Evolutionary conservation across 2,888 invertebrate species (phyloP).

Genomic region (Macrosiphum euphorbiae): DNA sequence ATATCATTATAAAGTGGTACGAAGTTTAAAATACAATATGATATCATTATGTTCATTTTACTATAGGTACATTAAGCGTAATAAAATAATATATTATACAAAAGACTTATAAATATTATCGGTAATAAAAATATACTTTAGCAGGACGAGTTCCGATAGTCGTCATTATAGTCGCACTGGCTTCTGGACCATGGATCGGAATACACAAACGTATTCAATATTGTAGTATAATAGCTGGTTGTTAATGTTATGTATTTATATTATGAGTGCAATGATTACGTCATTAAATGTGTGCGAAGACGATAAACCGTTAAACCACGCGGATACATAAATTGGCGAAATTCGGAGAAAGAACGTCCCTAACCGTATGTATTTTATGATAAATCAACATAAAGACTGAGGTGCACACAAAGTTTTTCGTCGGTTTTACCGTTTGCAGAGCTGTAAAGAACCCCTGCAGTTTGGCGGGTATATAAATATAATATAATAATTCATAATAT

Average conservation of each 20-base stretch:
- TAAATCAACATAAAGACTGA: conserved; percentile 17
- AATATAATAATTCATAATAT: background rate
- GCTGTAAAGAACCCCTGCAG: background rate
- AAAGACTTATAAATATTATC: background rate
- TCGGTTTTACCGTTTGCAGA: background rate
- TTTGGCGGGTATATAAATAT: background rate
- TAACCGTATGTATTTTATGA: background rate
- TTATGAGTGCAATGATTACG: background rate
- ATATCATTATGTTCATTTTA: background rate
- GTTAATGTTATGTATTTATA: background rate
- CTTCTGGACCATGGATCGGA: background rate
- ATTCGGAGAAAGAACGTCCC: background rate
- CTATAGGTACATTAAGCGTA: background rate
- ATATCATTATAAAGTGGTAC: background rate
- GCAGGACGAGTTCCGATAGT: background rate
- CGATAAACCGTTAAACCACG: background rate
- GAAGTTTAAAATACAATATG: background rate
- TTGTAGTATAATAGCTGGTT: background rate
- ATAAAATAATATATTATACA: background rate
- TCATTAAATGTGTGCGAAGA: background rate
- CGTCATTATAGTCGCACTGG: too few relatives aligned
- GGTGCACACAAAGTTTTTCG: background rate
- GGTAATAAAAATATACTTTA: background rate
- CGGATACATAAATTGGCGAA: background rate
- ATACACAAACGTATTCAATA: background rate